Evolutionary conservation across 2,113 vertebrate species (phyloP), one percentile per base, ranked within the genome.

Genomic region (Balaeniceps rex): DNA sequence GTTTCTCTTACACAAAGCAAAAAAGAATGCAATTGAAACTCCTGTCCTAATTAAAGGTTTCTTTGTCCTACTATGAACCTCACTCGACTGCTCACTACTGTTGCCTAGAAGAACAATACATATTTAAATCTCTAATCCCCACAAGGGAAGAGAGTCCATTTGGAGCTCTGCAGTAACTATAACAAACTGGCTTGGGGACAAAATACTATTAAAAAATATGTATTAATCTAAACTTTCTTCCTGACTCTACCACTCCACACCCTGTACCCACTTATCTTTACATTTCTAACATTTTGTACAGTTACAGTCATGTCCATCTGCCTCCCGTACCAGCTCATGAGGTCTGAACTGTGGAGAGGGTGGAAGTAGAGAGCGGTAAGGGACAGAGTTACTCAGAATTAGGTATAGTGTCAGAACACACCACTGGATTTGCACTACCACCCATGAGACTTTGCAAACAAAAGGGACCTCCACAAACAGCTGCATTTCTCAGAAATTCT

Each of bases 1-100:
- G 58, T 90, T 96, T 94, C 89, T 86, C 44, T 90, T 86, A 95
- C 66, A 97, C 96, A 94, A 96, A 88, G 46, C 26, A 83, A 78
- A 74, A 69, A 66, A 90, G 80, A 94, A 93, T 25, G 57, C 81
- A 86, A 40, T 11, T 66, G 42, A 94, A 95, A 94, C 58, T 90
- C 64, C 51, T 69, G 76, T 95, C 92, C 88, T 96, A 96, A 94
- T 95, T 97, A 95, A 80, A 97, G 79, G 46, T 71, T 96, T 96
- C 87, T 80, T 94, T 83, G 92, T 92, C 95, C 76, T 94, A 88
- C 96, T 96, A 90, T 80, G 88, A 96, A 96, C 77, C 81, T 72
- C 66, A 92, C 86, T 97, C 94, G 88, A 63, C 77, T 92, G 90
- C 80, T 93, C 92, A 78, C 83, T 77, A 83, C 77, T 74, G 69